These are phyloP conservation scores for Anthoscopus minutus DNA, from an alignment of 2,113 vertebrate genomes.

Conservation along the genomic window DNA sequence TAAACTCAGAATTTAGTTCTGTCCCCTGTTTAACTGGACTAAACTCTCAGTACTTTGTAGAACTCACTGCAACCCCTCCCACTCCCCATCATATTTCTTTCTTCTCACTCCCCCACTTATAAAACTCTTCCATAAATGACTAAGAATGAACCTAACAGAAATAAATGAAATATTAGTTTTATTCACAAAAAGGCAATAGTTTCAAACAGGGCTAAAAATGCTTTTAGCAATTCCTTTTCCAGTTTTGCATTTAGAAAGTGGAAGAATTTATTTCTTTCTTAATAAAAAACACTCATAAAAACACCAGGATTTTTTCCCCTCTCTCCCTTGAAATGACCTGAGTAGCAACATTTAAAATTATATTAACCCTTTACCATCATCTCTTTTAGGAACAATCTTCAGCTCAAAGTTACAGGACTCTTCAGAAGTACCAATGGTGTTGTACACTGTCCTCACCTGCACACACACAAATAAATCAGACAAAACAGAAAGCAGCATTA, in stretches of 20 bases:
- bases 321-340: not conserved
- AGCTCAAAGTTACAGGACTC: conserved; percentile 81
- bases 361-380: conserved; percentile 58
- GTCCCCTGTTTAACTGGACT: not conserved
- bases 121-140: not conserved
- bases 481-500: not conserved
- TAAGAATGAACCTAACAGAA: not conserved
- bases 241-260: not conserved
- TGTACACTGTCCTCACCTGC: conserved; percentile 84
- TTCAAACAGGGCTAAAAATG: not conserved
- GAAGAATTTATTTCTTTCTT: not conserved
- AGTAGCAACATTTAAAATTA: not conserved
- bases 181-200: not conserved
- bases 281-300: not conserved
- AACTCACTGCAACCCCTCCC: not conserved
- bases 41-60: not conserved
- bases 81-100: not conserved
- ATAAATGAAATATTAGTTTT: not conserved
- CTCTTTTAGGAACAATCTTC: conserved; percentile 62
- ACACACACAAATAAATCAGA: not conserved
- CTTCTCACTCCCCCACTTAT: not conserved
- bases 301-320: not conserved
- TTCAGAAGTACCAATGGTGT: conserved; percentile 69
- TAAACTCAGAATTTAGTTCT: not conserved
- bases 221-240: not conserved